A percentile compares a stretch with the other conserved stretches of the same genome.
phyloP scores from a whole-genome alignment of 2,888 invertebrate genomes.

The Apamea monoglypha region DNA sequence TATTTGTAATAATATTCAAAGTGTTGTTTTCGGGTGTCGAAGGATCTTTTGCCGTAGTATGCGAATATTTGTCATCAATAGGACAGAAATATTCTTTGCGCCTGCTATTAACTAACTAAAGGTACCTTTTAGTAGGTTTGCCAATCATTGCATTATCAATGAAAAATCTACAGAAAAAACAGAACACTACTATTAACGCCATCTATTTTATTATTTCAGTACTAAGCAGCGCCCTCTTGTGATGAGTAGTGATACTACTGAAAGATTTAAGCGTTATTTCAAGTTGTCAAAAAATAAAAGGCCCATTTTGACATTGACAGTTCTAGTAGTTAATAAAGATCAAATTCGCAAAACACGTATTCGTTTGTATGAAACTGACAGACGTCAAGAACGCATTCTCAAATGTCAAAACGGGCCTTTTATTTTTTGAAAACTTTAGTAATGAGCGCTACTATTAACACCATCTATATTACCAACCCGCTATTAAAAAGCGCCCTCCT shows the following conservation, averaged over 20 bases:
- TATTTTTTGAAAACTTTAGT: no score
- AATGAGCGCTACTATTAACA: no score
- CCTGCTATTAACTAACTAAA: not conserved
- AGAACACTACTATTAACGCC: not conserved
- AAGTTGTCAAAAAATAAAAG: no score
- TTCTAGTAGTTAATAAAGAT: no score
- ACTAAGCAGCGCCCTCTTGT: conserved; percentile 12
- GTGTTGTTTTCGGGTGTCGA: not conserved
- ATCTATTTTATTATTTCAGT: not conserved
- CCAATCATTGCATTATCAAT: no score
- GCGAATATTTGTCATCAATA: not conserved
- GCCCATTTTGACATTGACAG: no score
- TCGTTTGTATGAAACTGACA: no score
- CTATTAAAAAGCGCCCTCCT: conserved; percentile 19
- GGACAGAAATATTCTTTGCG: not conserved
- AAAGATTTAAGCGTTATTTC: no score
- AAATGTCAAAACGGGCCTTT: no score
- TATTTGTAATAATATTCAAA: no score
- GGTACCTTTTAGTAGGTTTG: not conserved
- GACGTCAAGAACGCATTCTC: no score
- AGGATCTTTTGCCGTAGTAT: not conserved
- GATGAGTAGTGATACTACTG: not conserved
- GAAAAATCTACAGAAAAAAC: not conserved
- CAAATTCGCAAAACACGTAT: no score
- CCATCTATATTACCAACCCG: not conserved